These are phyloP conservation scores for Sciurus niger DNA, from an alignment of 2,113 vertebrate genomes.

Conservation along the genomic window DNA sequence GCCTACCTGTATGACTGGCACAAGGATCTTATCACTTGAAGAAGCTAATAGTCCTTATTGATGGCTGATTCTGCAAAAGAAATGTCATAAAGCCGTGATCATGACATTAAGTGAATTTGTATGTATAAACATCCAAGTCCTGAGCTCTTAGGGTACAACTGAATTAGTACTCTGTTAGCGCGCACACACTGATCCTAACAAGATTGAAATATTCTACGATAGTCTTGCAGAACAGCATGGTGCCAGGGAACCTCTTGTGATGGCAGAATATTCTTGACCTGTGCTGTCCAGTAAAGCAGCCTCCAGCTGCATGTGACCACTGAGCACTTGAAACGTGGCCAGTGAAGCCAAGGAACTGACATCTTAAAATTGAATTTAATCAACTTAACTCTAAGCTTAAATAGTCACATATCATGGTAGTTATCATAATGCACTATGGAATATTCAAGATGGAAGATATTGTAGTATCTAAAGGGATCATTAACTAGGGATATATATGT, in stretches of 20 bases:
- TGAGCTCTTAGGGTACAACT: neutral
- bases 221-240: neutral
- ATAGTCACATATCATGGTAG: neutral
- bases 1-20: neutral
- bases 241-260: neutral
- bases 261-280: neutral
- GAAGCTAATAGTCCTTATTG: neutral
- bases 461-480: constrained; percentile 17
- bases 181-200: neutral
- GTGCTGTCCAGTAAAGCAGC: neutral
- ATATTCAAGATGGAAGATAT: neutral
- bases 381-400: neutral
- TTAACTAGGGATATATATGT: neutral
- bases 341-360: neutral
- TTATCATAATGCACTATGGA: neutral
- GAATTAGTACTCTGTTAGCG: neutral
- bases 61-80: neutral
- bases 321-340: neutral
- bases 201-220: neutral
- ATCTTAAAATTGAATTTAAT: neutral
- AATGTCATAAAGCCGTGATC: neutral
- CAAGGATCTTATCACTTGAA: neutral
- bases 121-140: neutral
- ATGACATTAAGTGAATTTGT: neutral
- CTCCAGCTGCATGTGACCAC: neutral